Conservation (phyloP, 2,797 vertebrate species). For the Crypturellus tataupa region DNA sequence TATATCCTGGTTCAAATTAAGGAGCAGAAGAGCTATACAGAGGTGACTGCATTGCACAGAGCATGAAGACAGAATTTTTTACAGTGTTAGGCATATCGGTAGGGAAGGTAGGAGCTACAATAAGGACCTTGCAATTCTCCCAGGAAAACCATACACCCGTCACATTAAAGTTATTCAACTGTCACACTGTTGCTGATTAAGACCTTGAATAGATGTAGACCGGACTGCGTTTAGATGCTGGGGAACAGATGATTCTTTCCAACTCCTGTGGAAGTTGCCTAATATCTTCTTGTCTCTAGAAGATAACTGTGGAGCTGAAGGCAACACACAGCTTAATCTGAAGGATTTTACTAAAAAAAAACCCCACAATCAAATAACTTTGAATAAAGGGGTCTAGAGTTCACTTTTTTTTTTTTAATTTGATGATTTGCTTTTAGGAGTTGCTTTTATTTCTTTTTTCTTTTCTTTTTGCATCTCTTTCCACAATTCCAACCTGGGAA, state of each 20-base stretch:
- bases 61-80: not conserved
- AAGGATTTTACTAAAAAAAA: not conserved
- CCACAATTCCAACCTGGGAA: not conserved
- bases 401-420: not conserved
- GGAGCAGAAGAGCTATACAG: no score
- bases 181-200: not conserved
- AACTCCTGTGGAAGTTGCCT: not conserved
- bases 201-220: not conserved
- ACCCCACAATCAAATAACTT: fast-evolving
- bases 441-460: no score
- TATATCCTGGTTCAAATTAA: no score
- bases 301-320: not conserved
- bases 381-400: not conserved
- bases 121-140: not conserved
- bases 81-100: not conserved
- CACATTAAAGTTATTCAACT: not conserved
- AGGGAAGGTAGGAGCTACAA: not conserved
- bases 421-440: not conserved
- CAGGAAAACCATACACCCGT: fast-evolving
- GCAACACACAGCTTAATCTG: not conserved
- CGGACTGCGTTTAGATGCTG: not conserved
- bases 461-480: not conserved
- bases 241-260: fast-evolving
- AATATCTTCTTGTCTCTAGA: not conserved
- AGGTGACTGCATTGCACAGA: no score